phyloP scores from a whole-genome alignment of 2,888 invertebrate species.

The Aelia acuminata region DNA sequence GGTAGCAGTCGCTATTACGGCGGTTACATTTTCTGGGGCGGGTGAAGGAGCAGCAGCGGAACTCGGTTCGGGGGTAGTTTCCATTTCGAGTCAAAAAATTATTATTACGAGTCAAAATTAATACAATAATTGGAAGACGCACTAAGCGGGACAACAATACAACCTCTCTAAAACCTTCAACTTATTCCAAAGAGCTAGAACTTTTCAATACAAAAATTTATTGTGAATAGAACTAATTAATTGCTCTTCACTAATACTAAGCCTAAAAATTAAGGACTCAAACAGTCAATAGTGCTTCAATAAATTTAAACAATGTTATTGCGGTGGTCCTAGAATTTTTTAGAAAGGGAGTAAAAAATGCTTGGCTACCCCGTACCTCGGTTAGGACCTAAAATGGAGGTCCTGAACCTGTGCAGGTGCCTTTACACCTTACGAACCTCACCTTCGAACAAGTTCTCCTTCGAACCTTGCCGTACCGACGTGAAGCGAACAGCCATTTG shows the following conservation, averaged over 20 bases:
- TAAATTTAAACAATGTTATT: too few relatives aligned
- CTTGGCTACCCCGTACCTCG: too few relatives aligned
- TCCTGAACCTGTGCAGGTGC: too few relatives aligned
- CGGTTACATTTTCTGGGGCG: neutral
- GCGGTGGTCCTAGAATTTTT: too few relatives aligned
- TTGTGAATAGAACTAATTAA: neutral
- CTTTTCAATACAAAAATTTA: neutral
- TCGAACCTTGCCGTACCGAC: too few relatives aligned
- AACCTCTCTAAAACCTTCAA: neutral
- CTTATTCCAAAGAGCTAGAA: neutral
- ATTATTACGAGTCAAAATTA: neutral
- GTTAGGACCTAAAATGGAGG: too few relatives aligned
- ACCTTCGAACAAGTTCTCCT: too few relatives aligned
- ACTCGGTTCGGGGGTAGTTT: neutral
- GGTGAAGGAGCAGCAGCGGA: neutral
- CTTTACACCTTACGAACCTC: too few relatives aligned
- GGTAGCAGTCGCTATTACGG: neutral
- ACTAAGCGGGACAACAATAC: neutral
- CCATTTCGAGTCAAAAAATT: neutral
- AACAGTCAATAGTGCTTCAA: too few relatives aligned
- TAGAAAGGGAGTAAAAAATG: too few relatives aligned
- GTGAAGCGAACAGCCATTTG: too few relatives aligned
- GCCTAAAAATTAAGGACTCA: too few relatives aligned
- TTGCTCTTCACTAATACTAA: neutral
- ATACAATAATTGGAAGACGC: neutral